Evolutionary conservation across 2,888 invertebrate species (phyloP).

Genomic region (Carpatolechia fugitivella): DNA sequence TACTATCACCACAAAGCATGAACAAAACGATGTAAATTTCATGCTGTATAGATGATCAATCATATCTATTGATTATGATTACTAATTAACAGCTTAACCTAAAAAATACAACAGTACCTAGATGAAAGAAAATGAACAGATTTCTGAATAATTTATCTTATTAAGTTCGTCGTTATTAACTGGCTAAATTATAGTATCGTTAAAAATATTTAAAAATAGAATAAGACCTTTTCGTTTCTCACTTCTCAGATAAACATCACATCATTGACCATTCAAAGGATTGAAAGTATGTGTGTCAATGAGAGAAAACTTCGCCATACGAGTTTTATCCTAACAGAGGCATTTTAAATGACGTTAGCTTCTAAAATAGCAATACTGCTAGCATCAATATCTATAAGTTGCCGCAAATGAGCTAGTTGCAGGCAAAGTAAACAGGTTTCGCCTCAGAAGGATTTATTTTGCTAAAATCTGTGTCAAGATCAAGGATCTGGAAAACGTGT

Average conservation of each 20-base stretch:
- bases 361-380: constrained; percentile 17
- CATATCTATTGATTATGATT: too few species aligned
- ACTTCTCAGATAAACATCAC: neutral
- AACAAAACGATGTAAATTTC: too few species aligned
- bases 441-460: constrained; percentile 61
- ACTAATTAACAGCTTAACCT: too few species aligned
- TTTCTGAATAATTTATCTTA: too few species aligned
- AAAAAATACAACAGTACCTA: too few species aligned
- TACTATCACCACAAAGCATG: too few species aligned
- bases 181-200: too few species aligned
- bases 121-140: too few species aligned
- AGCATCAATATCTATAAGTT: constrained; percentile 33
- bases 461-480: constrained; percentile 71
- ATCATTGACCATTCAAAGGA: neutral
- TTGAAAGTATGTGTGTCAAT: constrained; percentile 9
- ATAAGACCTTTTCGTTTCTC: too few species aligned
- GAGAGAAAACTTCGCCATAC: constrained; percentile 13
- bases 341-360: constrained; percentile 13
- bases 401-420: constrained; percentile 42
- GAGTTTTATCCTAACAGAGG: neutral
- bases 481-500: constrained; percentile 62
- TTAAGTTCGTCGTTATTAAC: too few species aligned
- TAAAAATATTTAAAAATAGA: too few species aligned
- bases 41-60: too few species aligned
- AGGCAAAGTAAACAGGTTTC: constrained; percentile 56